A percentile compares a stretch with the other conserved stretches of the same genome.
These are phyloP conservation scores for Mechanitis mazaeus DNA, from an alignment of 2,888 invertebrate genomes.

Conservation along the genomic window DNA sequence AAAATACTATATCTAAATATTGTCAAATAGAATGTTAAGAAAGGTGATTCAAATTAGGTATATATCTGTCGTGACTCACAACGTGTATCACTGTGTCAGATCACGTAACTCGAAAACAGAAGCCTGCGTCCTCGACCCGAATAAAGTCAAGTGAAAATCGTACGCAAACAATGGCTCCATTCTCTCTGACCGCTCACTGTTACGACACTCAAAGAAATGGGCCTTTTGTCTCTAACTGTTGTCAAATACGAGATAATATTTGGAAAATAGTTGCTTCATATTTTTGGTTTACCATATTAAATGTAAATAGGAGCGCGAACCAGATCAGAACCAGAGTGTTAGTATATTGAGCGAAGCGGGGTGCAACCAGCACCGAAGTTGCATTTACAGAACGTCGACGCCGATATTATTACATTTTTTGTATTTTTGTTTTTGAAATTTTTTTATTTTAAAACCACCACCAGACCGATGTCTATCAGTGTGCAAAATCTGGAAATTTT, in stretches of 20 bases:
- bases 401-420: too few species aligned
- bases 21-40: background rate
- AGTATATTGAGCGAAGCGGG: too few species aligned
- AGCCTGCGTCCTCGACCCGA: slow-evolving; percentile 62
- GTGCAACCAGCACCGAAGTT: too few species aligned
- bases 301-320: too few species aligned
- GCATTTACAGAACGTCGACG: too few species aligned
- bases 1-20: too few species aligned
- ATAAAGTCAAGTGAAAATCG: slow-evolving; percentile 64
- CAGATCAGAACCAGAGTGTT: too few species aligned
- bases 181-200: slow-evolving; percentile 25
- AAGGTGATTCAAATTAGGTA: slow-evolving; percentile 1
- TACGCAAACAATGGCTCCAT: slow-evolving; percentile 39
- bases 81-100: slow-evolving; percentile 21
- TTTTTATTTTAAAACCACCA: too few species aligned
- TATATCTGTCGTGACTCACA: slow-evolving; percentile 23
- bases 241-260: slow-evolving; percentile 1
- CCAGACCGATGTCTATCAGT: too few species aligned
- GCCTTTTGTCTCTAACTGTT: slow-evolving; percentile 2
- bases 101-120: slow-evolving; percentile 34
- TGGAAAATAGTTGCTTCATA: background rate
- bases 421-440: too few species aligned
- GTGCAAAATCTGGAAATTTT: too few species aligned
- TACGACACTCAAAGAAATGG: slow-evolving; percentile 20
- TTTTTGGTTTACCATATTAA: too few species aligned